Conservation (phyloP, 2,888 invertebrate genomes). For the Pollenia griseotomentosa region DNA sequence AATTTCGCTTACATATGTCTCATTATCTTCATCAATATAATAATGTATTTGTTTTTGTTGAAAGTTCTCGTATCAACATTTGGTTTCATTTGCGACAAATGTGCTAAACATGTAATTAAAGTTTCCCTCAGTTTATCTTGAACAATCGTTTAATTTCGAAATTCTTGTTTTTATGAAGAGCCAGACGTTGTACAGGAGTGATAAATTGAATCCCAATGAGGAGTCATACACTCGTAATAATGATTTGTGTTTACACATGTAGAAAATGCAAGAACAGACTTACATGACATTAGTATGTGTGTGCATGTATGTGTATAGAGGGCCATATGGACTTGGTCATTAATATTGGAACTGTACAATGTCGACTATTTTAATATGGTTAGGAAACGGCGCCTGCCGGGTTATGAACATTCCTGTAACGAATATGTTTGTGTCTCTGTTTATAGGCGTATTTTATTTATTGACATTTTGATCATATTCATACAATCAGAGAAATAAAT, state of each 20-base stretch:
- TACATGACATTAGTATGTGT: background rate
- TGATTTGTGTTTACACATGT: conserved; percentile 53
- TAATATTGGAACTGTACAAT: conserved; percentile 63
- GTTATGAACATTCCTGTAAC: conserved; percentile 48
- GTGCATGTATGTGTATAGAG: background rate
- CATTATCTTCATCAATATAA: too few relatives aligned
- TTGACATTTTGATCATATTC: conserved; percentile 55
- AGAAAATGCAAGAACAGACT: conserved; percentile 16
- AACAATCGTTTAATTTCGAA: conserved; percentile 37
- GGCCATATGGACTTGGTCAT: conserved; percentile 77
- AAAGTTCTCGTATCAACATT: conserved; percentile 24
- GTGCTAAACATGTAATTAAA: conserved; percentile 69
- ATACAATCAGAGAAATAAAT: conserved; percentile 42
- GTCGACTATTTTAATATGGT: conserved; percentile 75
- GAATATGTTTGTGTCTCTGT: conserved; percentile 24
- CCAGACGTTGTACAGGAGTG: conserved; percentile 18
- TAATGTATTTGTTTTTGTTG: background rate
- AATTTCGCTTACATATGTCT: background rate
- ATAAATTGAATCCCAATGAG: conserved; percentile 66
- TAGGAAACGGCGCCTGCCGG: conserved; percentile 77
- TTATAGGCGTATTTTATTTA: conserved; percentile 32
- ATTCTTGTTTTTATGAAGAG: conserved; percentile 30
- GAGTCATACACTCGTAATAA: conserved; percentile 40
- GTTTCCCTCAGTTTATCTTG: conserved; percentile 32
- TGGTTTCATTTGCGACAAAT: conserved; percentile 59